Evolutionary conservation across 2,797 vertebrate genomes (phyloP).

Genomic region (Oryzias dopingdopingensis): DNA sequence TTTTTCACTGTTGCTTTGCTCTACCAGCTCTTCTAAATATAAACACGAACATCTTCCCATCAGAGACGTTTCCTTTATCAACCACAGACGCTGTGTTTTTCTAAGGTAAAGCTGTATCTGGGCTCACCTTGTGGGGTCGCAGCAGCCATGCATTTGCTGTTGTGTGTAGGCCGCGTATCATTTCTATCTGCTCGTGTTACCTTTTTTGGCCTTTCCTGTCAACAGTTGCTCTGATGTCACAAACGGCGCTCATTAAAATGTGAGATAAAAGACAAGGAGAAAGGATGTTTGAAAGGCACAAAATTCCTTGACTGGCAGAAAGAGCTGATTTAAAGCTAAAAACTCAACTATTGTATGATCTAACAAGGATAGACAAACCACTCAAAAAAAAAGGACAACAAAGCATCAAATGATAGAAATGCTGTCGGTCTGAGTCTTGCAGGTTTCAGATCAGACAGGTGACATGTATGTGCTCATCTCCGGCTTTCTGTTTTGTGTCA

Average conservation of each 20-base stretch:
- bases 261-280: slow-evolving; percentile 35
- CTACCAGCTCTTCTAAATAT: neutral
- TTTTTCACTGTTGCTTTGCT: neutral
- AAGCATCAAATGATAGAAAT: neutral
- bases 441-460: slow-evolving; percentile 23
- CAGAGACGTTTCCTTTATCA: slow-evolving; percentile 24
- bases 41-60: slow-evolving; percentile 20
- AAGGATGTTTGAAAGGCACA: slow-evolving; percentile 18
- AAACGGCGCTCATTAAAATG: slow-evolving; percentile 32
- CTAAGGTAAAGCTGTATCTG: slow-evolving; percentile 10
- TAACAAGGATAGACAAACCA: slow-evolving; percentile 17
- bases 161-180: slow-evolving; percentile 53
- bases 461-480: slow-evolving; percentile 17
- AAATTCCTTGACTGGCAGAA: slow-evolving; percentile 23
- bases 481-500: slow-evolving; percentile 17
- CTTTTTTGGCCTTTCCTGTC: slow-evolving; percentile 72
- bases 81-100: slow-evolving; percentile 22
- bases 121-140: slow-evolving; percentile 25
- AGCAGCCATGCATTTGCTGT: slow-evolving; percentile 21
- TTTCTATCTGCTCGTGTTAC: slow-evolving; percentile 47
- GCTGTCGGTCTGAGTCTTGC: slow-evolving; percentile 28
- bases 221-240: slow-evolving; percentile 47
- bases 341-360: slow-evolving; percentile 17
- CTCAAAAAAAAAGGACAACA: slow-evolving; percentile 6
- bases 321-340: slow-evolving; percentile 17